Conservation (phyloP, 2,888 invertebrate species). For the Campoplex capitator region DNA sequence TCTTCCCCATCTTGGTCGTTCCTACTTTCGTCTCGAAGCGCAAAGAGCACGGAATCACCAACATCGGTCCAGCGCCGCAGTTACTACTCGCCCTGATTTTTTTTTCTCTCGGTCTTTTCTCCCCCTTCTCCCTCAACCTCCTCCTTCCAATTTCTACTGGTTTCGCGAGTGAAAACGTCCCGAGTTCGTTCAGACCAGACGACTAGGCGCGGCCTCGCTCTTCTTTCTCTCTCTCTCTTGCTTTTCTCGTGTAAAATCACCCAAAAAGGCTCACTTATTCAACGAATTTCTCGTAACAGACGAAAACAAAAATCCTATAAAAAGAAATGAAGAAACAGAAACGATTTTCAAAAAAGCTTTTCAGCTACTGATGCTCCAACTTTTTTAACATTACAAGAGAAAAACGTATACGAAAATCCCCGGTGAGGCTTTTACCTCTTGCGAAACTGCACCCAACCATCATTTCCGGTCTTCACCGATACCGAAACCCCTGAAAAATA, state of each 20-base stretch:
- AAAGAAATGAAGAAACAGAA: neutral
- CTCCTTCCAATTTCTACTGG: neutral
- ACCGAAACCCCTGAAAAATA: slow-evolving; percentile 59
- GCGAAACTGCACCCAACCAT: neutral
- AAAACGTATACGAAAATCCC: neutral
- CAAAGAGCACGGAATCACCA: slow-evolving; percentile 26
- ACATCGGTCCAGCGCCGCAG: slow-evolving; percentile 37
- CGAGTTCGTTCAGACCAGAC: slow-evolving; percentile 63
- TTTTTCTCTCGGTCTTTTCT: neutral
- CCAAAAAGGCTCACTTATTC: slow-evolving; percentile 46
- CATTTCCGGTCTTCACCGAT: slow-evolving; percentile 58
- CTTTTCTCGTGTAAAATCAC: neutral
- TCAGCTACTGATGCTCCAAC: neutral
- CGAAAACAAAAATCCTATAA: neutral
- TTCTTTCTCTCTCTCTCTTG: slow-evolving; percentile 52
- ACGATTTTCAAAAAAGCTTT: neutral
- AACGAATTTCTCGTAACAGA: slow-evolving; percentile 29
- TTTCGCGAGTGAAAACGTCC: slow-evolving; percentile 53
- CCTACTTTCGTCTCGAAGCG: slow-evolving; percentile 39
- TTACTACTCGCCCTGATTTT: slow-evolving; percentile 39
- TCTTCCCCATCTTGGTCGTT: slow-evolving; percentile 18
- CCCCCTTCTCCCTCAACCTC: neutral
- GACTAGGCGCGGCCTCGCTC: slow-evolving; percentile 63
- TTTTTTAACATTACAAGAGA: neutral
- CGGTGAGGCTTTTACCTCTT: neutral